Base-by-base conservation (phyloP, 2,113 vertebrate species). In the Callithrix jacchus region DNA sequence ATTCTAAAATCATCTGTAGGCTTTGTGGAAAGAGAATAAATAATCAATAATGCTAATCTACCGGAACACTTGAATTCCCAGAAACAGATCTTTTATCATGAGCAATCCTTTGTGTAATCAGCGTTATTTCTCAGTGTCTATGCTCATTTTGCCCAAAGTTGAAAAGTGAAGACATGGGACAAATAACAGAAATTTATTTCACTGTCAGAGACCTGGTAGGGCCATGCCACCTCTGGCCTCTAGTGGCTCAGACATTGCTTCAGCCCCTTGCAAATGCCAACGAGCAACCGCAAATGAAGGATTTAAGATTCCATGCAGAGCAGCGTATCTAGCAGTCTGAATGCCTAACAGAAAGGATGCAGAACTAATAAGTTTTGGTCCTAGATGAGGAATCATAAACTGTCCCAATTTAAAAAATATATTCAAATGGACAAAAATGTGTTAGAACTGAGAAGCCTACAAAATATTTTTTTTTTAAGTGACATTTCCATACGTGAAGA, bases 41-140 rank as follows among this genome's bases (percentile, higher is more conserved):
- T 97, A 94, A 98, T 98, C 98, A 98, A 98, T 98, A 98, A 98
- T 94, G 96, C 94, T 98, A 98, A 98, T 98, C 98, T 98, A 97
- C 97, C 93, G 91, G 95, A 98, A 98, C 97, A 91, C 96, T 97
- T 97, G 98, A 97, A 98, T 97, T 98, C 97, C 98, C 97, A 98
- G 97, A 97, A 98, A 98, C 71, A 97, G 68, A 94, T 98, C 94
- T 97, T 98, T 98, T 98, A 98, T 97, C 96, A 84, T 95, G 86
- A 97, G 66, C n/a, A 56, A 97, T 97, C 77, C 88, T 98, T 97
- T 97, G 96, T 96, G 93, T 97, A 97, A 98, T 97, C 91, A 95
- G 71, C 13, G 1, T 94, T 98, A 94, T 98, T 98, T 98, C 97
- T 98, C 96, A 89, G 42, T 91, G 70, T 91, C 92, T 81, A 20